Conservation (phyloP, 2,797 vertebrate genomes). For the Sardinella longiceps region DNA sequence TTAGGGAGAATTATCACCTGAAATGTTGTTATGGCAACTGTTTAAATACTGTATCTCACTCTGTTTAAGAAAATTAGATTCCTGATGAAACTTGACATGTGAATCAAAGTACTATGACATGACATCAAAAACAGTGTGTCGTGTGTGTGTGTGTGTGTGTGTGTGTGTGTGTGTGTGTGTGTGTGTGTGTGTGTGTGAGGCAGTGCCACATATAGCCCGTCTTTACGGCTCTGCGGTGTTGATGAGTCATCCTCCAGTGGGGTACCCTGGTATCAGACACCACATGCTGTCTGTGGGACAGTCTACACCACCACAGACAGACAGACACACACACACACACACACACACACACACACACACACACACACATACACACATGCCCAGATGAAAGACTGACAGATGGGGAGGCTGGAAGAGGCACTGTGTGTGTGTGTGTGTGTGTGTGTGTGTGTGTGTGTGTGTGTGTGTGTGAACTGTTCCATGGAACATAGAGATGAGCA, state of each 20-base stretch:
- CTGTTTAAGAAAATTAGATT: neutral
- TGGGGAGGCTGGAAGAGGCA: neutral
- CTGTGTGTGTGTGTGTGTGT: neutral
- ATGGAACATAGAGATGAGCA: neutral
- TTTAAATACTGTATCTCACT: too few relatives aligned
- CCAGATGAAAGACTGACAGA: too few relatives aligned
- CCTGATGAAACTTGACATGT: neutral
- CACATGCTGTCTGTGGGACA: neutral
- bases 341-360: too few relatives aligned
- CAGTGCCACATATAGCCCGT: slow-evolving; percentile 23
- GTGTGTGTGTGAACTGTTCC: neutral
- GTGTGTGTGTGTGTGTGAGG: neutral
- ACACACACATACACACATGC: too few relatives aligned
- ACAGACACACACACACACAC: too few relatives aligned
- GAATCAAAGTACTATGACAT: neutral
- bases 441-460: too few relatives aligned
- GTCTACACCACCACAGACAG: neutral
- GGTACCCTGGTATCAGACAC: neutral
- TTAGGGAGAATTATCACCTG: too few relatives aligned
- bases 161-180: too few relatives aligned
- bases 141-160: slow-evolving; percentile 19
- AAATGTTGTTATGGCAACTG: too few relatives aligned
- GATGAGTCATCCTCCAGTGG: slow-evolving; percentile 10
- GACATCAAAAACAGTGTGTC: neutral
- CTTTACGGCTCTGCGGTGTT: neutral